These are phyloP conservation scores for Blastomussa wellsi DNA, from an alignment of 92 coral and sea anemone genomes.

Conservation along the genomic window DNA sequence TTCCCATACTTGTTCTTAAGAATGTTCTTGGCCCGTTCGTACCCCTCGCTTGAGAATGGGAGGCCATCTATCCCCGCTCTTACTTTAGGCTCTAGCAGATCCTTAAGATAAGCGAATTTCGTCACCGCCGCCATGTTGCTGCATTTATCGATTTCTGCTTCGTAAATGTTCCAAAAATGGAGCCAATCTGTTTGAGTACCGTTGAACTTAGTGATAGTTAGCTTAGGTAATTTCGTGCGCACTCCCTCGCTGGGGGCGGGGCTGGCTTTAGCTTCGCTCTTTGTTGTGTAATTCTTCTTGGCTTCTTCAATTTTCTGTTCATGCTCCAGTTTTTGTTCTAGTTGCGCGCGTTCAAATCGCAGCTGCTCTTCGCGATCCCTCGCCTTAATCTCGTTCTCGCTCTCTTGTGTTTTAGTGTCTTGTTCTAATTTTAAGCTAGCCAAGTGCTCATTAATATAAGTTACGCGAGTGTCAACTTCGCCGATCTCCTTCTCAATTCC, in stretches of 20 bases:
- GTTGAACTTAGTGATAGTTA: no score
- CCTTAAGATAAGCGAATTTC: constrained; percentile 40
- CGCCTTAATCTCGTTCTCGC: background rate
- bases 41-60: constrained; percentile 43
- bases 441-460: background rate
- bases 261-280: no score
- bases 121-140: constrained; percentile 31
- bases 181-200: no score
- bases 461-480: constrained; percentile 7
- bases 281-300: background rate
- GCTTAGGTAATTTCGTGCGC: no score
- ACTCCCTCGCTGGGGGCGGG: no score
- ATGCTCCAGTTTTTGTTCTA: constrained; percentile 6
- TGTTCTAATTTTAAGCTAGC: constrained; percentile 17
- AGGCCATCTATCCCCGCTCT: constrained; percentile 27
- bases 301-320: constrained; percentile 1
- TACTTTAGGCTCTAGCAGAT: constrained; percentile 32
- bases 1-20: constrained; percentile 40
- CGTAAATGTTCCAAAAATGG: no score
- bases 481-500: constrained; percentile 25
- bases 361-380: constrained; percentile 22
- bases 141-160: no score
- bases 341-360: constrained; percentile 7
- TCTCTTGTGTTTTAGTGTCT: background rate
- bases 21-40: constrained; percentile 45